These are phyloP conservation scores for Acanthosepion pharaonis DNA, from an alignment of 2,888 invertebrate species.

Conservation along the genomic window DNA sequence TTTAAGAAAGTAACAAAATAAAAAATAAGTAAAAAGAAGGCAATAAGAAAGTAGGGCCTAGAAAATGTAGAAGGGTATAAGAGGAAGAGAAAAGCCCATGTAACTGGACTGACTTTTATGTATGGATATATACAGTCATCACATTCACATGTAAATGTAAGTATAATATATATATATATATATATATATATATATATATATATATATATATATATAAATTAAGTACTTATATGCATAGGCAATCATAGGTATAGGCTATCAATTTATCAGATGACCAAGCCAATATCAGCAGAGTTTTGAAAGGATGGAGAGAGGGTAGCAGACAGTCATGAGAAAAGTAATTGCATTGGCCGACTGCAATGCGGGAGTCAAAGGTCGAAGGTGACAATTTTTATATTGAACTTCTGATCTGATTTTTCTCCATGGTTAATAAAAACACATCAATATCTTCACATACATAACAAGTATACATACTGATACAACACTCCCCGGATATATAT, in stretches of 20 bases:
- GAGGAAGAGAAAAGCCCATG: neutral
- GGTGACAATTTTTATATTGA: slow-evolving; percentile 22
- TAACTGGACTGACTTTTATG: neutral
- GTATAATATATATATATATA: neutral
- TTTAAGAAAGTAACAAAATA: neutral
- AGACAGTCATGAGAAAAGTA: neutral
- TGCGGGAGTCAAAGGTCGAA: slow-evolving; percentile 33
- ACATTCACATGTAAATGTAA: too few species aligned
- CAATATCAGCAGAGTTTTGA: slow-evolving; percentile 8
- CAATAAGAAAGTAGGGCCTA: neutral
- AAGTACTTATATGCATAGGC: neutral
- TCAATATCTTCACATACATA: neutral
- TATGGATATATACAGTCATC: too few species aligned
- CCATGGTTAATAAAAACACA: neutral
- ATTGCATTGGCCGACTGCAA: slow-evolving; percentile 33
- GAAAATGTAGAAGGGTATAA: neutral
- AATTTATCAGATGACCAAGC: slow-evolving; percentile 15
- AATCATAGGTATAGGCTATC: slow-evolving; percentile 17
- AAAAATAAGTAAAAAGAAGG: neutral
- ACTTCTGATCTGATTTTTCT: neutral
- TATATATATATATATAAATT: neutral
- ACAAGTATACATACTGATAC: neutral
- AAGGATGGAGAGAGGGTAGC: slow-evolving; percentile 17
- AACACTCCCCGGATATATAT: neutral
- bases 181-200: slow-evolving; percentile 14